A percentile compares a stretch with the other conserved stretches of the same genome.
Evolutionary conservation across 2,113 vertebrate genomes (phyloP).

Genomic region (Kryptolebias marmoratus): DNA sequence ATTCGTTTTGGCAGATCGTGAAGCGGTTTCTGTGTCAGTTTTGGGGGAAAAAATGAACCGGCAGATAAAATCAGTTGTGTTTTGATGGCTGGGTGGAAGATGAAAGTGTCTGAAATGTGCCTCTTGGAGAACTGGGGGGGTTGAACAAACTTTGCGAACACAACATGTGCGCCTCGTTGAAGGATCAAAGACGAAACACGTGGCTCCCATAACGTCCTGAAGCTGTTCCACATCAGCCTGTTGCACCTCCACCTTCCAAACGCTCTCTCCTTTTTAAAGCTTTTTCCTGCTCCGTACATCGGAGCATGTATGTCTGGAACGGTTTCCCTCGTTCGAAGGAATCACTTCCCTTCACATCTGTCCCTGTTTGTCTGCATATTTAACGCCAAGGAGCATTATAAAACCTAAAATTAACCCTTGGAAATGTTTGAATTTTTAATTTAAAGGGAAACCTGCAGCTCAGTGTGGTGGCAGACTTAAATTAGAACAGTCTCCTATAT

Average conservation of each 20-base stretch:
- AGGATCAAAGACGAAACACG: constrained; percentile 69
- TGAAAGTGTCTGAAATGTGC: constrained; percentile 21
- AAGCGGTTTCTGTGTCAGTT: neutral
- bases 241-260: constrained; percentile 27
- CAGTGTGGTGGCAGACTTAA: constrained; percentile 1
- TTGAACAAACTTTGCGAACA: constrained; percentile 19
- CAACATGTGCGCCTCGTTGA: constrained; percentile 74
- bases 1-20: neutral
- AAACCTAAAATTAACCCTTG: constrained; percentile 9
- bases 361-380: no score
- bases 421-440: constrained; percentile 9
- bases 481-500: neutral
- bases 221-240: constrained; percentile 18
- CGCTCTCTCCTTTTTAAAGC: constrained; percentile 26
- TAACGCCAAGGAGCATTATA: constrained; percentile 1
- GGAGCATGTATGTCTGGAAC: constrained; percentile 12
- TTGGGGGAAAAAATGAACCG: neutral
- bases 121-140: constrained; percentile 35
- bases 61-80: neutral
- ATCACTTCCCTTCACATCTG: neutral
- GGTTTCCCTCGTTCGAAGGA: constrained; percentile 20
- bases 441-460: neutral
- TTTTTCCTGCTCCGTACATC: constrained; percentile 27
- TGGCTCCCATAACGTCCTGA: constrained; percentile 30
- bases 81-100: constrained; percentile 18